Evolutionary conservation across 2,797 vertebrate genomes (phyloP).

Genomic region (Pipistrellus nathusii): DNA sequence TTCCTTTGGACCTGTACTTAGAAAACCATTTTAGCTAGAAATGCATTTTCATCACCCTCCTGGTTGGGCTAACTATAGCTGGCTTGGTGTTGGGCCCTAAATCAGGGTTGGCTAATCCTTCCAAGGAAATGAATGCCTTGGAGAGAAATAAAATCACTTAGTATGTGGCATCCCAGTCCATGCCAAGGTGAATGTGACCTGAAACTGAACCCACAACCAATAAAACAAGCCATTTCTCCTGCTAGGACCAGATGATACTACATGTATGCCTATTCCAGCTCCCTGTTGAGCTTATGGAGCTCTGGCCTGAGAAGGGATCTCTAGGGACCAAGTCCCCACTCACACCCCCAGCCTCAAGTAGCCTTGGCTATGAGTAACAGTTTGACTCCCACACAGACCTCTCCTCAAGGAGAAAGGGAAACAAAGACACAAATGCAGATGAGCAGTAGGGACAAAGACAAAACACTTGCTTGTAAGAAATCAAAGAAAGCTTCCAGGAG

Average conservation of each 20-base stretch:
- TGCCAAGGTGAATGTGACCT: constrained; percentile 5
- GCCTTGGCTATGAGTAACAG: neutral
- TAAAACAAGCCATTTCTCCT: neutral
- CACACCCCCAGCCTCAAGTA: neutral
- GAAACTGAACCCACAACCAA: constrained; percentile 14
- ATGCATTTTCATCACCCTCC: neutral
- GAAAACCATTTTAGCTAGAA: constrained; percentile 1
- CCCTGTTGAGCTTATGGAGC: neutral
- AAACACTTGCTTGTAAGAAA: neutral
- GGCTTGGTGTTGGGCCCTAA: neutral
- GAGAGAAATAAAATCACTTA: constrained; percentile 53
- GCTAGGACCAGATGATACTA: neutral
- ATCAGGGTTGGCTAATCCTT: constrained; percentile 48
- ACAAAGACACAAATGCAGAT: neutral
- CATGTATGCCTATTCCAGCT: neutral
- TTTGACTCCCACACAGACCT: neutral
- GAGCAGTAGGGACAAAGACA: neutral
- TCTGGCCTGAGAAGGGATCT: neutral
- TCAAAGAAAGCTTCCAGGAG: neutral
- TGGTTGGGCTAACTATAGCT: neutral
- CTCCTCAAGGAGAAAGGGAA: neutral
- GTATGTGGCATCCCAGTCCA: constrained; percentile 24
- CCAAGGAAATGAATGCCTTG: constrained; percentile 10
- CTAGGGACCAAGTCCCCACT: neutral
- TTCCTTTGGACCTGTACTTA: neutral